Evolutionary conservation across 2,888 invertebrate genomes (phyloP).

Genomic region (Caenorhabditis sp.): DNA sequence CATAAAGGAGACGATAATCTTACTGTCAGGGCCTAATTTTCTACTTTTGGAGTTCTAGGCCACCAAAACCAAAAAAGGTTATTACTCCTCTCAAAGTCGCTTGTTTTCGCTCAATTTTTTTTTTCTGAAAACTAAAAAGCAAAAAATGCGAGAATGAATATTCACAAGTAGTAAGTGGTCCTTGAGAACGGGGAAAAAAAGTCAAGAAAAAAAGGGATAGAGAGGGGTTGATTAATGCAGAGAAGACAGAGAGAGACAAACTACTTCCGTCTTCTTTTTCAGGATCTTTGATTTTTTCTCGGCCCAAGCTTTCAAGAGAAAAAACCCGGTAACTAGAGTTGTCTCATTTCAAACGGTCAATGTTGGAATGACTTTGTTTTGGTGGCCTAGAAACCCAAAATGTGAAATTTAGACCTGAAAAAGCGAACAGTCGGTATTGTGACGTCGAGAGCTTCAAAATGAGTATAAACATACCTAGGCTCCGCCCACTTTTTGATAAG

Average conservation of each 20-base stretch:
- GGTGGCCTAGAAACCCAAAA: neutral
- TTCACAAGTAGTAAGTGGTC: neutral
- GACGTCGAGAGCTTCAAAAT: neutral
- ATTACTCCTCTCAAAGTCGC: too few species aligned
- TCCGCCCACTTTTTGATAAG: neutral
- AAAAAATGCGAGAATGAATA: neutral
- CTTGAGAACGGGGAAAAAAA: conserved; percentile 6
- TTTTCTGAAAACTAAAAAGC: too few species aligned
- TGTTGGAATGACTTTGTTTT: neutral
- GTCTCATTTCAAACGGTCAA: neutral
- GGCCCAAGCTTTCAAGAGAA: too few species aligned
- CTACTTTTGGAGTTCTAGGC: too few species aligned
- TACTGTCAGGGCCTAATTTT: too few species aligned
- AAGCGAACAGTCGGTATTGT: too few species aligned
- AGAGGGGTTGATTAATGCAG: conserved; percentile 26
- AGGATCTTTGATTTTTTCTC: conserved; percentile 12
- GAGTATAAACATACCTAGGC: neutral
- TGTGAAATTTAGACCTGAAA: neutral
- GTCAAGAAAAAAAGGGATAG: conserved; percentile 5
- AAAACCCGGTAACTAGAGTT: too few species aligned
- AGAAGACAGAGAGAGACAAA: neutral
- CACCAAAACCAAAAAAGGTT: too few species aligned
- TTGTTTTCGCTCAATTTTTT: too few species aligned
- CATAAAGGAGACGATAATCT: too few species aligned
- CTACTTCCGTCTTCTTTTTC: conserved; percentile 7